These are phyloP conservation scores for Teleiodes luculella DNA, from an alignment of 2,888 invertebrate species.

Conservation along the genomic window DNA sequence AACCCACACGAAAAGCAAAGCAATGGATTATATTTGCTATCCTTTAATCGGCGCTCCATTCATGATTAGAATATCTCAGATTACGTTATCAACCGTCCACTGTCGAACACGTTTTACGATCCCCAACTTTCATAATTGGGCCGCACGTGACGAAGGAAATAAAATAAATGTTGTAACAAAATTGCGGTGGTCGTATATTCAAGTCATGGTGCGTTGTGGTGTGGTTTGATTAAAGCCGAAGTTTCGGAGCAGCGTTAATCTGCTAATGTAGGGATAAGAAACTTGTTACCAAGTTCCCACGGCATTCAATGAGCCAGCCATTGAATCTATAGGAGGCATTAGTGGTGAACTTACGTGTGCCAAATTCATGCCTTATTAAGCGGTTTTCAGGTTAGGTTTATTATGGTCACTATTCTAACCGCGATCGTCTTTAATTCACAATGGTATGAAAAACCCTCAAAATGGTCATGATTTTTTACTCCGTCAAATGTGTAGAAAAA, in stretches of 20 bases:
- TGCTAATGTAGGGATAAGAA: conserved; percentile 49
- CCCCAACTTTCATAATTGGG: background rate
- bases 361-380: no score
- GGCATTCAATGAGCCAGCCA: conserved; percentile 14
- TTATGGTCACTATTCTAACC: no score
- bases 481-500: background rate
- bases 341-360: background rate
- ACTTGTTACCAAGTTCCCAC: conserved; percentile 24
- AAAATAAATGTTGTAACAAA: background rate
- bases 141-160: background rate
- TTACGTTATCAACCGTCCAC: background rate
- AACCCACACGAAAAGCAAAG: no score
- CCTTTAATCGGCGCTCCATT: no score
- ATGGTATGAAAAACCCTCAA: no score
- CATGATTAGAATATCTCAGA: no score
- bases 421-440: no score
- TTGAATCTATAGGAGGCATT: background rate
- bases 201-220: conserved; percentile 32
- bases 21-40: no score
- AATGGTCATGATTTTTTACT: no score
- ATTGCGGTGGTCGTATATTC: background rate
- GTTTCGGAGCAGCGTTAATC: conserved; percentile 49
- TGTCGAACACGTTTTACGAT: background rate
- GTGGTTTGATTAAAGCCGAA: conserved; percentile 55
- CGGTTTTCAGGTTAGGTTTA: no score